These are phyloP conservation scores for Hyles euphorbiae DNA, from an alignment of 1,140 invertebrate species.

Conservation along the genomic window DNA sequence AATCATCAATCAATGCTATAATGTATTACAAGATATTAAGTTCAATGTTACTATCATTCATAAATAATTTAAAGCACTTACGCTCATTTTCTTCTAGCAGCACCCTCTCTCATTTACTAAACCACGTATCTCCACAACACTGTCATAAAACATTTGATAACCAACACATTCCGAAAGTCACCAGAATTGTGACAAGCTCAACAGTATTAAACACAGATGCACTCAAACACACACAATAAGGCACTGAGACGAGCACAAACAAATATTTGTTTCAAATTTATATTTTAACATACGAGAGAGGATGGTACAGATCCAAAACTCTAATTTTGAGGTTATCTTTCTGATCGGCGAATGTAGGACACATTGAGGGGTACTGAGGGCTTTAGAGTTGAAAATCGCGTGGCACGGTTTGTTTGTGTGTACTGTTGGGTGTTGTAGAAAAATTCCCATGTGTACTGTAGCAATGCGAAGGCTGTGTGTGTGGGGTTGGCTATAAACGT, in stretches of 20 bases:
- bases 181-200: neutral
- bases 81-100: slow-evolving; percentile 5
- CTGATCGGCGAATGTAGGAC: slow-evolving; percentile 63
- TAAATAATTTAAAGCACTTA: slow-evolving; percentile 1
- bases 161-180: too few relatives aligned
- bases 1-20: too few relatives aligned
- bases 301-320: slow-evolving; percentile 27
- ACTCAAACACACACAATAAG: too few relatives aligned
- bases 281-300: too few relatives aligned
- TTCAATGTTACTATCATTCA: too few relatives aligned
- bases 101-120: slow-evolving; percentile 6
- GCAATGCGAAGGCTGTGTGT: slow-evolving; percentile 16
- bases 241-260: too few relatives aligned
- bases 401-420: slow-evolving; percentile 37
- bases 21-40: too few relatives aligned
- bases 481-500: slow-evolving; percentile 18
- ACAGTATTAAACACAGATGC: neutral
- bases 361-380: slow-evolving; percentile 40
- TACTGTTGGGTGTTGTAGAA: slow-evolving; percentile 20
- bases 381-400: slow-evolving; percentile 53
- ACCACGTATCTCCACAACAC: slow-evolving; percentile 10
- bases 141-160: slow-evolving; percentile 7
- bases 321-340: slow-evolving; percentile 67
- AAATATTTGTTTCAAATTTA: too few relatives aligned
- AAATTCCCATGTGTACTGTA: slow-evolving; percentile 17